Evolutionary conservation across 1,140 invertebrate species (phyloP), one percentile per base, ranked within the genome.

Genomic region (Latrodectus geometricus): DNA sequence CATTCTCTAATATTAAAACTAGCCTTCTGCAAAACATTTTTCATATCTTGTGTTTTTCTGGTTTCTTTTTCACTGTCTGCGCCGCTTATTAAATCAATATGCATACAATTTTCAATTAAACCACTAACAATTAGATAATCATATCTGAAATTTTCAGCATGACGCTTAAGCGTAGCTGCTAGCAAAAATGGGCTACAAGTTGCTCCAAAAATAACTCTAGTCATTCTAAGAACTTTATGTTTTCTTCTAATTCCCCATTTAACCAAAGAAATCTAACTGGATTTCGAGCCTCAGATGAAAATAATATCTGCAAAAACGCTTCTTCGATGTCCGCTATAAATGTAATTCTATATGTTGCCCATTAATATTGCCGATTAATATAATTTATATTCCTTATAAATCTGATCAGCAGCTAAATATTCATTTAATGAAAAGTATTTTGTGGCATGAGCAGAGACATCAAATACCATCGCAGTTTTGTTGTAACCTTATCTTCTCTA

Each of bases 211-310:
- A n/a, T n/a, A n/a, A n/a, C n/a, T n/a, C n/a, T n/a, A n/a, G n/a
- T n/a, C n/a, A n/a, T n/a, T 54, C 7, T 5, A 5, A n/a, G 65
- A 11, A 17, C 21, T 4, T n/a, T 49, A 54, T 50, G 65, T 78
- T 78, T 11, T 35, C 21, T 65, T 9, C 12, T 17, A 20, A 12
- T 21, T n/a, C 5, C 50, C 48, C 56, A 5, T 78, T 66, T 4
- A 78, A 12, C 86, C 86, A 87, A 4, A 87, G 56, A 75, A 87
- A 87, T 65, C 70, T 72, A 20, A 80, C 21, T 8, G 69, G 66
- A 12, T 83, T 23, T 66, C 86, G 54, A 73, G 84, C 86, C 11
- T 21, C 35, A 49, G 20, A 9, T 21, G 49, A 12, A 8, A 87
- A 15, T 5, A 15, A 20, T 8, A 87, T 83, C 61, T 87, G 77